phyloP scores from a whole-genome alignment of 2,888 invertebrate genomes.

The Chrysotoxum bicinctum region DNA sequence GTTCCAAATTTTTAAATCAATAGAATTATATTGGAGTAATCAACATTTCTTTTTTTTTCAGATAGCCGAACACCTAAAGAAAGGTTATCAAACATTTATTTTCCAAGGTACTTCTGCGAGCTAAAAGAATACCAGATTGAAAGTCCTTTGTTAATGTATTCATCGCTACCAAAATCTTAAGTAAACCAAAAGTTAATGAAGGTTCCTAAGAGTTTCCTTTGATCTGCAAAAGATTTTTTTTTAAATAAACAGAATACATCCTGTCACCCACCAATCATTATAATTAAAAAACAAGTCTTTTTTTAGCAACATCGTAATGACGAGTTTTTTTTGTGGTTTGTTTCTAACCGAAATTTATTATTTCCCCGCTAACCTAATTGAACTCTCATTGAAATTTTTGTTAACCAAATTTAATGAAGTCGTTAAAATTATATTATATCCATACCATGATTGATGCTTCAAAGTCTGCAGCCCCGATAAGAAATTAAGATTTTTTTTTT shows the following conservation, averaged over 20 bases:
- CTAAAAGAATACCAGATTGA: background rate
- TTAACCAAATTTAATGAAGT: conserved; percentile 62
- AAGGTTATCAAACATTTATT: background rate
- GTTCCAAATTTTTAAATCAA: no score
- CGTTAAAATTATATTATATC: conserved; percentile 55
- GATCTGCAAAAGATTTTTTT: background rate
- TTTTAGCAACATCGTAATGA: background rate
- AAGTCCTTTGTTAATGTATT: background rate
- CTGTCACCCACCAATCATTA: background rate
- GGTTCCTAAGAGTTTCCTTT: background rate
- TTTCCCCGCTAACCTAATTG: conserved; percentile 43
- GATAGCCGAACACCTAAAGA: no score
- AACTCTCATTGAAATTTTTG: conserved; percentile 42
- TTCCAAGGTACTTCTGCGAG: background rate
- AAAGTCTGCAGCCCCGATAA: conserved; percentile 23
- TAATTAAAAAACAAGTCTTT: background rate
- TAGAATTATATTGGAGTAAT: no score
- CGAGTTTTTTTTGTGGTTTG: background rate
- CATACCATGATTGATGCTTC: background rate
- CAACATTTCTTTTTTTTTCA: no score
- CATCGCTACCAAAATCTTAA: background rate
- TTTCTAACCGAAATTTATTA: background rate
- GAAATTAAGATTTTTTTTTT: conserved; percentile 45
- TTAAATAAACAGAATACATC: background rate
- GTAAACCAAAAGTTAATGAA: background rate